Evolutionary conservation across 2,113 vertebrate genomes (phyloP).

Genomic region (Cinclus cinclus): DNA sequence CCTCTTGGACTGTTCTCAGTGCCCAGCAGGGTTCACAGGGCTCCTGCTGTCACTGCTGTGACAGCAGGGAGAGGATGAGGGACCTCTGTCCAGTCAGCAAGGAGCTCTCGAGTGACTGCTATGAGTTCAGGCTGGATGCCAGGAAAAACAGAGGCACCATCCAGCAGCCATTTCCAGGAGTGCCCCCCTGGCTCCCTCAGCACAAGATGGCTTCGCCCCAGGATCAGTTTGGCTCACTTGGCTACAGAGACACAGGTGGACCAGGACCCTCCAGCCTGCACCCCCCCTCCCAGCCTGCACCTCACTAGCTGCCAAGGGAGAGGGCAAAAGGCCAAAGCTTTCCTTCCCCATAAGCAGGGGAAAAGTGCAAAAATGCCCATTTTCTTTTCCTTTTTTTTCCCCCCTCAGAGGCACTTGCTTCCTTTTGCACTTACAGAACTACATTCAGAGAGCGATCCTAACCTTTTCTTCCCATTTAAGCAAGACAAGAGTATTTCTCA

Average conservation of each 20-base stretch:
- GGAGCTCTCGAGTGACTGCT: neutral
- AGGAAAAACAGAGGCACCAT: constrained; percentile 33
- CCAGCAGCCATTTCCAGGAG: constrained; percentile 36
- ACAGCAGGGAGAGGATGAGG: neutral
- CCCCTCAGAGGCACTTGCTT: neutral
- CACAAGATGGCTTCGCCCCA: constrained; percentile 27
- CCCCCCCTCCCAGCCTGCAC: neutral
- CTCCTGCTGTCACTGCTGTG: neutral
- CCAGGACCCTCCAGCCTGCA: neutral
- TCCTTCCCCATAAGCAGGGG: neutral
- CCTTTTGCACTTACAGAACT: neutral
- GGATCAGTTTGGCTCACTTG: fast-evolving
- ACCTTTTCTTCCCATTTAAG: neutral
- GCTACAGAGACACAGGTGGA: neutral
- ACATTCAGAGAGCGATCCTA: neutral
- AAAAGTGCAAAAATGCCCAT: neutral
- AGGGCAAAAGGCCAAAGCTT: neutral
- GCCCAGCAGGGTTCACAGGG: neutral
- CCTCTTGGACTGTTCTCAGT: neutral
- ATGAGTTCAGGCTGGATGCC: constrained; percentile 22
- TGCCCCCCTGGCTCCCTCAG: neutral
- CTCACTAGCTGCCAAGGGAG: neutral
- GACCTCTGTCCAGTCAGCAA: neutral
- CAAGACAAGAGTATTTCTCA: neutral
- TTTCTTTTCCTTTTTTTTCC: neutral